These are phyloP conservation scores for Drosophila prolongata DNA, from an alignment of 2,888 invertebrate species.

Conservation along the genomic window DNA sequence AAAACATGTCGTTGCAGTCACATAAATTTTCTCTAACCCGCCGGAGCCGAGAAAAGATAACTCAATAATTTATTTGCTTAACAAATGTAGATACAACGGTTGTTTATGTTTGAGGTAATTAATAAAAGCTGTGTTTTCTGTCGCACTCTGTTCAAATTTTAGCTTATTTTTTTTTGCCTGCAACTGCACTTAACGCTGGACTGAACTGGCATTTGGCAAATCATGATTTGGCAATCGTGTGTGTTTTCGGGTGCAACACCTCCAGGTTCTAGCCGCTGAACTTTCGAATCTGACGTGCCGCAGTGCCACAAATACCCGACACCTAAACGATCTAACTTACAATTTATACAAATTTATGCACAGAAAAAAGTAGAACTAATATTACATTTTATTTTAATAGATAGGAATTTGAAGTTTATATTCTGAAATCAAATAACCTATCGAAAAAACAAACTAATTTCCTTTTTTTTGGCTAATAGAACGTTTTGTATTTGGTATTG, in stretches of 20 bases:
- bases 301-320: conserved; percentile 64
- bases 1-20: conserved; percentile 71
- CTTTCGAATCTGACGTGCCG: conserved; percentile 75
- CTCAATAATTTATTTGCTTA: conserved; percentile 69
- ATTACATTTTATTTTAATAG: no score
- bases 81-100: conserved; percentile 60
- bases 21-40: conserved; percentile 62
- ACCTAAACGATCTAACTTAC: conserved; percentile 55
- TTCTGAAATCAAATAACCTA: no score
- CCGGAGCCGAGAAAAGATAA: conserved; percentile 53
- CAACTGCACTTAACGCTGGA: conserved; percentile 27
- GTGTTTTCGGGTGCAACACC: conserved; percentile 34
- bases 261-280: conserved; percentile 43
- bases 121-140: conserved; percentile 46
- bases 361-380: not conserved
- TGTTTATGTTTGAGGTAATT: conserved; percentile 49
- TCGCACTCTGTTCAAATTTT: conserved; percentile 6
- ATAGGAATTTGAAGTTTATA: no score
- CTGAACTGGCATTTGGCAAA: conserved; percentile 32
- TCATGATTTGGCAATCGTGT: conserved; percentile 38
- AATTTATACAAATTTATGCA: conserved; percentile 15
- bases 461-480: no score
- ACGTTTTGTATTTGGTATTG: no score
- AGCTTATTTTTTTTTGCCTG: not conserved
- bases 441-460: no score